Percentiles rank a stretch among this genome's conserved stretches.
Evolutionary conservation across 92 coral and sea anemone species (phyloP).

Genomic region (Desmophyllum pertusum): DNA sequence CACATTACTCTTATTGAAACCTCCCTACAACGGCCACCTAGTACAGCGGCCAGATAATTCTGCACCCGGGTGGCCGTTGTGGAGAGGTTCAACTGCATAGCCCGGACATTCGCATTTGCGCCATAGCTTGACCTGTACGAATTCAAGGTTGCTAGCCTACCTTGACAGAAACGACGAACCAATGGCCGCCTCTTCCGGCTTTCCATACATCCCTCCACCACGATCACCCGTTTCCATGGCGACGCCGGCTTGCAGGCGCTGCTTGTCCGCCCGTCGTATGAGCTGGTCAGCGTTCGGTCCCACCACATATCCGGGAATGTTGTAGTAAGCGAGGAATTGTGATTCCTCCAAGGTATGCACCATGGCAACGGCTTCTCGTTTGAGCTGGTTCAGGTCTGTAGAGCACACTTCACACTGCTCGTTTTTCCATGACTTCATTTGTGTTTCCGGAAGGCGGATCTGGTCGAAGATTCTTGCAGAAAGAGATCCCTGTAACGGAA

Average conservation of each 20-base stretch:
- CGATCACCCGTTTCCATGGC: slow-evolving; percentile 78
- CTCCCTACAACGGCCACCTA: too few relatives aligned
- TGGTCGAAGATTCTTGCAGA: slow-evolving; percentile 92
- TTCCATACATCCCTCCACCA: slow-evolving; percentile 49
- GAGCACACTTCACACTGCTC: slow-evolving; percentile 95
- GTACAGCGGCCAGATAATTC: too few relatives aligned
- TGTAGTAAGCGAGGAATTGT: slow-evolving; percentile 92
- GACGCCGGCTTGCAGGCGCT: slow-evolving; percentile 64
- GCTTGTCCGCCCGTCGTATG: slow-evolving; percentile 80
- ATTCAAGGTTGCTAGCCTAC: slow-evolving; percentile 28
- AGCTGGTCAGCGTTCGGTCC: slow-evolving; percentile 93
- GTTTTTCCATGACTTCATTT: slow-evolving; percentile 91
- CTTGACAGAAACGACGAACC: slow-evolving; percentile 77
- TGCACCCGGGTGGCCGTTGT: too few relatives aligned
- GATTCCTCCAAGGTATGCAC: slow-evolving; percentile 96
- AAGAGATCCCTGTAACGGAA: slow-evolving; percentile 85
- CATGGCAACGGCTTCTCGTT: slow-evolving; percentile 96
- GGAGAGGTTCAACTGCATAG: too few relatives aligned
- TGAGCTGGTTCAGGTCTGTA: slow-evolving; percentile 91
- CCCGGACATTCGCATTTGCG: too few relatives aligned
- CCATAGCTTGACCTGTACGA: background rate
- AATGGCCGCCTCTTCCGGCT: slow-evolving; percentile 66
- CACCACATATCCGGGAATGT: slow-evolving; percentile 87
- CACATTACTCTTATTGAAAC: too few relatives aligned
- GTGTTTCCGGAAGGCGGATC: slow-evolving; percentile 93